A percentile compares a stretch with the other conserved stretches of the same genome.
Conservation (phyloP, 2,113 vertebrate genomes). For the Trematocara marginatum region DNA sequence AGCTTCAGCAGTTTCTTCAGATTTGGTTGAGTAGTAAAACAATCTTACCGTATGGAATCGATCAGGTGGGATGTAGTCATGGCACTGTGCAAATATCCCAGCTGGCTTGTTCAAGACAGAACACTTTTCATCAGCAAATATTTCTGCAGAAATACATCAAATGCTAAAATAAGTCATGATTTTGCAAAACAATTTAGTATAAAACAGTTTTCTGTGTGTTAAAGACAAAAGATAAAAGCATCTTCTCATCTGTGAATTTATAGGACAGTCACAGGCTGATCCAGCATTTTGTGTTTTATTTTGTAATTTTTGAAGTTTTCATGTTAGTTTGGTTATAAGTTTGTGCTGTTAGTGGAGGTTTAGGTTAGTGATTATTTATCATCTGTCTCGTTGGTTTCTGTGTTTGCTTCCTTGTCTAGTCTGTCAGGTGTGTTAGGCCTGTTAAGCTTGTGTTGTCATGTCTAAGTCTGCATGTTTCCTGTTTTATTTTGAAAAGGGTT, state of each 20-base stretch:
- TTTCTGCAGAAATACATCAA: conserved; percentile 57
- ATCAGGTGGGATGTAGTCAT: conserved; percentile 64
- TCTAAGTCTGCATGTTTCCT: no score
- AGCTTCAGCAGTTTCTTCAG: not conserved
- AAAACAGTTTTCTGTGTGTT: not conserved
- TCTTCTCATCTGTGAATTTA: not conserved
- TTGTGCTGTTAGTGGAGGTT: no score
- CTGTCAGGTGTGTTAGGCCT: no score
- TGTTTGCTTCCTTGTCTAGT: no score
- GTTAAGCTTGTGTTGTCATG: no score
- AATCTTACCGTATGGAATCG: conserved; percentile 58
- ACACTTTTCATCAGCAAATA: conserved; percentile 73
- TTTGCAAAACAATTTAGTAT: not conserved
- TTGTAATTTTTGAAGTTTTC: no score
- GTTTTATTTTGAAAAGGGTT: no score
- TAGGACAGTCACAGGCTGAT: no score
- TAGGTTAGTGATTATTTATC: no score
- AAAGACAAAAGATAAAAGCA: not conserved
- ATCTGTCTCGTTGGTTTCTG: no score
- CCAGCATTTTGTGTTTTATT: no score
- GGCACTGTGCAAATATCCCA: conserved; percentile 75
- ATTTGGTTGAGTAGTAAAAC: not conserved
- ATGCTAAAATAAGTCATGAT: not conserved
- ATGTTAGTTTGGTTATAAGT: no score
- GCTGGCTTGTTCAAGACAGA: conserved; percentile 54